Base-by-base conservation (phyloP, 2,888 invertebrate species). In the Lochmaea capreae region DNA sequence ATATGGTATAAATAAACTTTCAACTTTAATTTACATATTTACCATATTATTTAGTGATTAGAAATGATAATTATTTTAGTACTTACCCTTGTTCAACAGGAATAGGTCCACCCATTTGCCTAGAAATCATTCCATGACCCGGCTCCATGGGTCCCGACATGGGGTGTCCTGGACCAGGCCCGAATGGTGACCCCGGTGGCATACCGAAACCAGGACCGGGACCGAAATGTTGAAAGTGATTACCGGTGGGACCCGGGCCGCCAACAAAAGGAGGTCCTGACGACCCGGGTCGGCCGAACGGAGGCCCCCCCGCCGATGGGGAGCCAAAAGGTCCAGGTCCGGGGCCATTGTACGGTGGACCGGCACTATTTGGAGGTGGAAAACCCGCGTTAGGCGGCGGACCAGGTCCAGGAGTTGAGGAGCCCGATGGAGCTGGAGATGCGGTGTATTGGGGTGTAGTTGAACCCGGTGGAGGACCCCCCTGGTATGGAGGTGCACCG, bases 391-490 rank as follows among this genome's bases (percentile, higher is more conserved):
- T 87, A 69, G 87, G 90, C 68, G 88, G 88, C 14, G 91, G 91
- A 58, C 89, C 90, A 67, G 91, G 94, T 75, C 94, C 95, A 10
- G 95, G 95, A 57, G 95, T 95, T 80, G 95, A 95, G 66, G 93
- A 91, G 83, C 92, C 95, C 83, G 91, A 95, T 80, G 94, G 95
- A 84, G 92, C 94, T 83, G 96, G 96, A 78, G 95, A 95, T 84
- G 95, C 94, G 82, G 94, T 94, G 87, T 95, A 95, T 89, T 93
- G 95, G 83, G 93, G 95, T 84, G 91, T 95, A 86, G 90, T 94
- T 84, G 92, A 94, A 84, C 90, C 95, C 82, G 91, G 94, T 85
- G 90, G 94, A 85, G 90, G 90, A 63, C 93, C 88, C 87, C 93
- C 90, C 89, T 93, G 90, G 87, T 93, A 88, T 85, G 92, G 87